Conservation (phyloP, 2,113 vertebrate species). For the Globicephala melas region DNA sequence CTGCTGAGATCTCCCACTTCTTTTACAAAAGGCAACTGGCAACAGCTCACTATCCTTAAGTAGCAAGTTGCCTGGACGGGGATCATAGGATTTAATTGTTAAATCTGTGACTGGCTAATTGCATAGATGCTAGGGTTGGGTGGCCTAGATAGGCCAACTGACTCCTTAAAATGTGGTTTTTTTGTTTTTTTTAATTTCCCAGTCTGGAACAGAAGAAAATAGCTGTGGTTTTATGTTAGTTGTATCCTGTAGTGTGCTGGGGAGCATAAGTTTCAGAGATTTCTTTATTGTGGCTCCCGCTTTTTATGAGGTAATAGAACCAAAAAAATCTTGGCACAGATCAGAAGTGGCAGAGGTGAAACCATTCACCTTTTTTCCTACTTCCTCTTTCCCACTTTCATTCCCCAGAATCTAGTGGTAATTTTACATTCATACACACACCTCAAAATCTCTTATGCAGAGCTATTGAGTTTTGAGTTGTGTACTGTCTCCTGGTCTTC, state of each 20-base stretch:
- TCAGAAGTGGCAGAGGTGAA: conserved; percentile 49
- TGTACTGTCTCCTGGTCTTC: not conserved
- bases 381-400: conserved; percentile 29
- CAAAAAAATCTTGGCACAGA: conserved; percentile 45
- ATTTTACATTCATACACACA: not conserved
- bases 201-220: conserved; percentile 41
- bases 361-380: conserved; percentile 26
- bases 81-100: conserved; percentile 12
- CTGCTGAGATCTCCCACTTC: not conserved
- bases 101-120: conserved; percentile 21
- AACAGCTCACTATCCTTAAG: not conserved
- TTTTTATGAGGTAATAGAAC: conserved; percentile 57
- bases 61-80: conserved; percentile 16
- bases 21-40: conserved; percentile 8
- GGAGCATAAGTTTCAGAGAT: conserved; percentile 37
- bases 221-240: conserved; percentile 46
- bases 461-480: not conserved
- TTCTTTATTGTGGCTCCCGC: conserved; percentile 52
- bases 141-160: not conserved
- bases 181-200: not conserved
- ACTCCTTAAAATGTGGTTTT: not conserved
- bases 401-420: conserved; percentile 7
- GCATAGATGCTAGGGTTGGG: conserved; percentile 2
- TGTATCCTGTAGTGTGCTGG: not conserved
- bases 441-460: not conserved